Evolutionary conservation across 2,797 vertebrate genomes (phyloP), one percentile per base, ranked within the genome.

Genomic region (Capromys pilorides): DNA sequence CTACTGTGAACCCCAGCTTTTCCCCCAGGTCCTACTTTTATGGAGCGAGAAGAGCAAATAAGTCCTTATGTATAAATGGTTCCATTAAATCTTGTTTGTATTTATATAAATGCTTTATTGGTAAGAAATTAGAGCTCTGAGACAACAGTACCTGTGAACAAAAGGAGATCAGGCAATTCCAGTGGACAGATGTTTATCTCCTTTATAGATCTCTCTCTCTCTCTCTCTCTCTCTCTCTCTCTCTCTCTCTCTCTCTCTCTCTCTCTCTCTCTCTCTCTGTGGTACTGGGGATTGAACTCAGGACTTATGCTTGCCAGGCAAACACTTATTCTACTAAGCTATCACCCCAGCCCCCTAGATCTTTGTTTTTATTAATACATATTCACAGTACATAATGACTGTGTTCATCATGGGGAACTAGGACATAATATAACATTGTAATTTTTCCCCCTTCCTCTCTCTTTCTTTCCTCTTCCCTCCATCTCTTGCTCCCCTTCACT

Each of bases 31-130:
- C 85, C 33, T 86, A 89, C 80, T 88, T 94, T 92, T 90, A 94
- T 57, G 82, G 96, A 77, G 12, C 88, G 39, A 91, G 24, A 71
- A 54, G 19, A 88, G 14, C 85, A 93, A 95, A 95, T 18, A 87
- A 57, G 8, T 87, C 62, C 16, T 64, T 61, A 61, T 26, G 16
- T 64, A 54, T 85, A 81, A 51, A 49, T 51, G 71, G 31, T 73
- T 94, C 5, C 73, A 31, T 80, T 79, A 7, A 88, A 9, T 88
- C 13, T 11, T 85, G 88, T 94, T 49, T 79, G 10, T 90, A 49
- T 88, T 93, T 97, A 67, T 88, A 45, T 85, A 89, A 88, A 57
- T 83, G 19, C 6, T 88, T 93, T 73, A 59, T 33, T 81, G 31
- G 24, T 82, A 69, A 28, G 36, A 91, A 91, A 86, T 87, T 93